Conservation (phyloP, 2,888 invertebrate species). For the Coecobrya sp. region DNA sequence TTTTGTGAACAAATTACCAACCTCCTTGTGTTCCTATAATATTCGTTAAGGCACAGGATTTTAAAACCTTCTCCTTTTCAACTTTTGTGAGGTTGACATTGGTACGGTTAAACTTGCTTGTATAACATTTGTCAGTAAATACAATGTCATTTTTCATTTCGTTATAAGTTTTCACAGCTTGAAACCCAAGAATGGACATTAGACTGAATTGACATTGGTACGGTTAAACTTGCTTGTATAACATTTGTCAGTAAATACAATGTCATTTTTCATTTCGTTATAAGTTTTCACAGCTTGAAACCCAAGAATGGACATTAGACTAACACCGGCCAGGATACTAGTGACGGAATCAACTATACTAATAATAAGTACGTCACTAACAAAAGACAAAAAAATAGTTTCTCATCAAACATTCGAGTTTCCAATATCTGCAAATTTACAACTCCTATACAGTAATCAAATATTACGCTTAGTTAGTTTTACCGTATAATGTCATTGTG, state of each 20-base stretch:
- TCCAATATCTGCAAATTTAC: no score
- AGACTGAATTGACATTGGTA: no score
- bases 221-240: no score
- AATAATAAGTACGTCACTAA: slow-evolving; percentile 52
- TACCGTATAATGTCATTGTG: slow-evolving; percentile 43
- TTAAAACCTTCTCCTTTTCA: neutral
- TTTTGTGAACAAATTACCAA: slow-evolving; percentile 14
- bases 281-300: slow-evolving; percentile 24
- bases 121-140: no score
- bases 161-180: neutral
- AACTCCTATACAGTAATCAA: no score
- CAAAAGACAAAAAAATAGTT: neutral
- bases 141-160: no score
- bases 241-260: no score
- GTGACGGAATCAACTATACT: slow-evolving; percentile 54
- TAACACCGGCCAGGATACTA: slow-evolving; percentile 44
- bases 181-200: slow-evolving; percentile 63
- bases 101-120: no score
- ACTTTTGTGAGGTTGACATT: no score
- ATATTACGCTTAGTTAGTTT: no score
- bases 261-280: neutral
- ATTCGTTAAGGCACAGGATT: neutral
- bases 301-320: slow-evolving; percentile 62
- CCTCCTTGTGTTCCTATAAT: slow-evolving; percentile 58
- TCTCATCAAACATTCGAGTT: no score